These are phyloP conservation scores for Melozone crissalis DNA, from an alignment of 2,113 vertebrate genomes.

Conservation along the genomic window DNA sequence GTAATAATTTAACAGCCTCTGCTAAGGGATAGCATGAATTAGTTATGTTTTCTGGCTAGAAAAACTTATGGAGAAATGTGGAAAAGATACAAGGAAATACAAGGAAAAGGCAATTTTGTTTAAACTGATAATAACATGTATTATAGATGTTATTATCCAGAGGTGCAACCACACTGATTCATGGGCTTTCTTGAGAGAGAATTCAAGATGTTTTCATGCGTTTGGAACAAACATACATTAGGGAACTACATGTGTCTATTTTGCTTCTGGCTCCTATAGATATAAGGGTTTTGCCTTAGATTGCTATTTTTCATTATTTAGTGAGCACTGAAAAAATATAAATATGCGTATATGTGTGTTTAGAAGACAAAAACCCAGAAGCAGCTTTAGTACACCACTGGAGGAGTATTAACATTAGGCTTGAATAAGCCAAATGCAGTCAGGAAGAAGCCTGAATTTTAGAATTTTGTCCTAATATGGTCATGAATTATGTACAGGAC, in stretches of 20 bases:
- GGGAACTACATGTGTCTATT: not conserved
- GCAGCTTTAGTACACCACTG: not conserved
- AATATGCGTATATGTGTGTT: not conserved
- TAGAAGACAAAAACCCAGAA: not conserved
- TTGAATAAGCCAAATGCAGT: not conserved
- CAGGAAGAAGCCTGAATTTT: not conserved
- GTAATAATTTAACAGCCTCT: not conserved
- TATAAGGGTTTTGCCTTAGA: not conserved
- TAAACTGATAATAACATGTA: not conserved
- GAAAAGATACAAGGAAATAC: not conserved
- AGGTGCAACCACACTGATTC: not conserved
- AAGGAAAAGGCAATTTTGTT: not conserved
- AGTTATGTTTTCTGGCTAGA: not conserved
- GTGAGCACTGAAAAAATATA: not conserved
- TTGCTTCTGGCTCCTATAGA: not conserved
- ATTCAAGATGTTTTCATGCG: not conserved
- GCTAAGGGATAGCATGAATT: not conserved
- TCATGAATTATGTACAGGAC: not conserved
- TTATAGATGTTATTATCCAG: not conserved
- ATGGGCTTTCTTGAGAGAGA: not conserved
- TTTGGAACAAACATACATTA: not conserved
- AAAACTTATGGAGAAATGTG: not conserved
- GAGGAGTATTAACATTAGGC: not conserved
- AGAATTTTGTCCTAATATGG: not conserved
- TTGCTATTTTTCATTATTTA: not conserved